Percentiles rank a stretch among this genome's conserved stretches.
Evolutionary conservation across 2,888 invertebrate genomes (phyloP).

Genomic region (Acleris laterana): DNA sequence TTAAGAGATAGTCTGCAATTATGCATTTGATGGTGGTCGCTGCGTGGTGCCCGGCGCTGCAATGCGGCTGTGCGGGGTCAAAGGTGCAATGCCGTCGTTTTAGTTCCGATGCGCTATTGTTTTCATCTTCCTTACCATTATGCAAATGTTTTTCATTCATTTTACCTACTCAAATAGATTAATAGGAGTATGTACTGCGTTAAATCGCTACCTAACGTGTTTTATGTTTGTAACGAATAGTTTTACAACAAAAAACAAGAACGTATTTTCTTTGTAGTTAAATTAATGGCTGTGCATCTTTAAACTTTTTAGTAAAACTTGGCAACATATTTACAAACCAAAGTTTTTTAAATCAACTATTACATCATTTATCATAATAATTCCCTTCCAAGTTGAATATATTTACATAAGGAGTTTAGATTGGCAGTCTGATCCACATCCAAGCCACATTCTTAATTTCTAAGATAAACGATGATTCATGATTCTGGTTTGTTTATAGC

Average conservation of each 20-base stretch:
- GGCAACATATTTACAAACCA: neutral
- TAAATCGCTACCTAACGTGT: too few relatives aligned
- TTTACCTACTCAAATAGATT: neutral
- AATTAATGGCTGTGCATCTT: too few relatives aligned
- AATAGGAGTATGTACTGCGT: too few relatives aligned
- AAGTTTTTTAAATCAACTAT: slow-evolving; percentile 7
- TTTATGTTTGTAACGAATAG: too few relatives aligned
- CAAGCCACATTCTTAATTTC: slow-evolving; percentile 46
- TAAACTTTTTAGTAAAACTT: neutral
- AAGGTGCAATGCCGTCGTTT: slow-evolving; percentile 69
- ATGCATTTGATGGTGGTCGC: slow-evolving; percentile 59
- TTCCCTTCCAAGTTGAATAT: slow-evolving; percentile 14
- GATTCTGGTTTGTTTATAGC: slow-evolving; percentile 48
- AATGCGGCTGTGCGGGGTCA: slow-evolving; percentile 70
- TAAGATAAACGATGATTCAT: slow-evolving; percentile 47
- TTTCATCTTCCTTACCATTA: slow-evolving; percentile 26
- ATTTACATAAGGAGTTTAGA: slow-evolving; percentile 31
- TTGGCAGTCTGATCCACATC: slow-evolving; percentile 43
- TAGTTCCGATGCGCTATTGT: slow-evolving; percentile 51
- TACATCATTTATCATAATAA: slow-evolving; percentile 25
- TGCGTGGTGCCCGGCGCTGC: slow-evolving; percentile 70
- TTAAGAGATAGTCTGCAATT: slow-evolving; percentile 52
- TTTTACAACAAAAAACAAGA: too few relatives aligned
- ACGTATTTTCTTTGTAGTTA: too few relatives aligned
- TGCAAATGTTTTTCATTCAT: slow-evolving; percentile 3